Evolutionary conservation across 2,797 vertebrate genomes (phyloP).

Genomic region (Sphenodon punctatus): DNA sequence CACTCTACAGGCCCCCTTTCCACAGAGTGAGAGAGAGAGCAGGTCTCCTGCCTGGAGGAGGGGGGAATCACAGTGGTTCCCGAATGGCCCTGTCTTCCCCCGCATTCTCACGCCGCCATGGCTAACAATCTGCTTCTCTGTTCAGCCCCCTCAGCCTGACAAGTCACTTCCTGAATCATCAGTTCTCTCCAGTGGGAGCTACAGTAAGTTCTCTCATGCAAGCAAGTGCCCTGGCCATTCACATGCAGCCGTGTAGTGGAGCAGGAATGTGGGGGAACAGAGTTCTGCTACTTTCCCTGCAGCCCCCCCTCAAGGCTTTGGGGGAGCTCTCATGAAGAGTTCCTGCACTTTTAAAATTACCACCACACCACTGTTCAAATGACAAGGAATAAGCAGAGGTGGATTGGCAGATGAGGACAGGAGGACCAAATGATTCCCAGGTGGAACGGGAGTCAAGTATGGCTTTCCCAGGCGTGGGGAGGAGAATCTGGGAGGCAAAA

Average conservation of each 20-base stretch:
- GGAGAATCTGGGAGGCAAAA: neutral
- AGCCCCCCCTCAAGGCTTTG: too few species aligned
- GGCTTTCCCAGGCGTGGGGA: neutral
- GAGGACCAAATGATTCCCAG: neutral
- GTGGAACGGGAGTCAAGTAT: neutral
- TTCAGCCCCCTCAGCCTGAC: neutral
- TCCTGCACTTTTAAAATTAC: too few species aligned
- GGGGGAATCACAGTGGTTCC: neutral
- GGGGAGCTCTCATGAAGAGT: too few species aligned
- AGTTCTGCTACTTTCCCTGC: too few species aligned
- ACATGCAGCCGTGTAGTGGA: too few species aligned
- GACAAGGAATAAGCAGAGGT: neutral
- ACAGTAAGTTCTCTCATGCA: slow-evolving; percentile 10
- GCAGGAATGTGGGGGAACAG: too few species aligned
- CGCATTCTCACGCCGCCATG: neutral
- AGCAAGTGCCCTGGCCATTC: neutral
- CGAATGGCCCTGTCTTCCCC: neutral
- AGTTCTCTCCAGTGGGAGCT: slow-evolving; percentile 8
- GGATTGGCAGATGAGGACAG: neutral
- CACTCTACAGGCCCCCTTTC: rapidly evolving
- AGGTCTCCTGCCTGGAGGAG: rapidly evolving
- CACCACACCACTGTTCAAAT: too few species aligned
- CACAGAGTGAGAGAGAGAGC: rapidly evolving
- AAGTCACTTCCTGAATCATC: slow-evolving; percentile 17
- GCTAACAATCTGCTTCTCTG: neutral